Conservation (phyloP, 1,140 invertebrate species). For the Ips typographus region DNA sequence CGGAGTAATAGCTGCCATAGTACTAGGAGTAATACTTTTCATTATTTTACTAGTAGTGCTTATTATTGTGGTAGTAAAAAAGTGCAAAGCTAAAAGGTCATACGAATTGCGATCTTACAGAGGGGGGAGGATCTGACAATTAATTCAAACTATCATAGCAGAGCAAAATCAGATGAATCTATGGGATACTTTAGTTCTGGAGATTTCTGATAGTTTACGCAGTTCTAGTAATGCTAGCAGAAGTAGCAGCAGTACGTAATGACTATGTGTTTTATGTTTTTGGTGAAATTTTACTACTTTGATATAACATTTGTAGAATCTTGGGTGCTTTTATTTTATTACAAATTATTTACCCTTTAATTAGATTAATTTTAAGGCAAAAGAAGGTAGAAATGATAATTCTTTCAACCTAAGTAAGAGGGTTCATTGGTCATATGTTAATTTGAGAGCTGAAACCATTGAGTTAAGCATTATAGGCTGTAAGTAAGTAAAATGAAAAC, state of each 20-base stretch:
- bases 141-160: conserved; percentile 33
- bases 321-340: no score
- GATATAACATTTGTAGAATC: no score
- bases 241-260: conserved; percentile 40
- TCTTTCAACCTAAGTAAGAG: no score
- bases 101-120: conserved; percentile 52
- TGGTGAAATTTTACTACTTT: no score
- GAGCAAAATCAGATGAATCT: conserved; percentile 32
- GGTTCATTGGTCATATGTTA: no score
- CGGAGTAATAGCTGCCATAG: conserved; percentile 56
- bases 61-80: conserved; percentile 46
- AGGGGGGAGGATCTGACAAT: conserved; percentile 41
- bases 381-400: no score
- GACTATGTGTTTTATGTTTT: conserved; percentile 6
- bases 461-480: no score
- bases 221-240: conserved; percentile 44
- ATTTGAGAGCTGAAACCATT: no score
- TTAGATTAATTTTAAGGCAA: no score
- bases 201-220: neutral
- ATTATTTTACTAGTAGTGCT: conserved; percentile 49
- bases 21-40: conserved; percentile 53
- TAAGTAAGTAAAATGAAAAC: no score
- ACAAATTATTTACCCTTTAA: no score
- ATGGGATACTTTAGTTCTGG: conserved; percentile 18
- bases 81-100: conserved; percentile 37